Conservation (phyloP, 2,113 vertebrate species). For the Gopherus evgoodei region DNA sequence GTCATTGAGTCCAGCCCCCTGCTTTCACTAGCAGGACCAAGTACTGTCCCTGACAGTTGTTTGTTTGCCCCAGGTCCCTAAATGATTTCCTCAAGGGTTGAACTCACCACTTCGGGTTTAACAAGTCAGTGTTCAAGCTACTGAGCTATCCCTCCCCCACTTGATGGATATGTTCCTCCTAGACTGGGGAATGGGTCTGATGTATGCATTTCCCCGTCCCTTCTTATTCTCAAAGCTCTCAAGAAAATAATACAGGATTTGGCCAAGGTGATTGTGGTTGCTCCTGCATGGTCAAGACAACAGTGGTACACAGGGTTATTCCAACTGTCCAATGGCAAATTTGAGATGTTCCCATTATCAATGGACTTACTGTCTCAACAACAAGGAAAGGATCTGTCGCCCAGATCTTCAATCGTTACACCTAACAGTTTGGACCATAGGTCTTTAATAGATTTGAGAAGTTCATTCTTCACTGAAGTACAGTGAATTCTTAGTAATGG, state of each 20-base stretch:
- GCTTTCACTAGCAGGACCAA: no score
- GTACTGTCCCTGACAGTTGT: no score
- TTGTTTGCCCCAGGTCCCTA: no score
- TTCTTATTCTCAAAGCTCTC: background rate
- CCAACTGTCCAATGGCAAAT: no score
- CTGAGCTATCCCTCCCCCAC: no score
- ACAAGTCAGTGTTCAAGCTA: no score
- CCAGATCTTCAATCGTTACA: background rate
- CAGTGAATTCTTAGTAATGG: background rate
- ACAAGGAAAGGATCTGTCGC: background rate
- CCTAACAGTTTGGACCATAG: background rate
- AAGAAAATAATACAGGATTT: background rate
- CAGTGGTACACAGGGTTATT: no score
- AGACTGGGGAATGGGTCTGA: background rate
- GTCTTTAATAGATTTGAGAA: no score
- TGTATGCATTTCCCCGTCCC: background rate
- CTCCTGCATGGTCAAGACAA: background rate
- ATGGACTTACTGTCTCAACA: background rate
- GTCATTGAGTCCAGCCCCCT: no score
- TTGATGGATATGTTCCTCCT: background rate
- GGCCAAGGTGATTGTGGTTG: background rate
- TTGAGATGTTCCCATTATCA: no score
- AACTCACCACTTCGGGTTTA: no score
- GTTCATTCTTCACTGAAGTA: background rate
- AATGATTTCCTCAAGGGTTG: no score